Evolutionary conservation across 2,888 invertebrate species (phyloP).

Genomic region (Byasa hedistus): DNA sequence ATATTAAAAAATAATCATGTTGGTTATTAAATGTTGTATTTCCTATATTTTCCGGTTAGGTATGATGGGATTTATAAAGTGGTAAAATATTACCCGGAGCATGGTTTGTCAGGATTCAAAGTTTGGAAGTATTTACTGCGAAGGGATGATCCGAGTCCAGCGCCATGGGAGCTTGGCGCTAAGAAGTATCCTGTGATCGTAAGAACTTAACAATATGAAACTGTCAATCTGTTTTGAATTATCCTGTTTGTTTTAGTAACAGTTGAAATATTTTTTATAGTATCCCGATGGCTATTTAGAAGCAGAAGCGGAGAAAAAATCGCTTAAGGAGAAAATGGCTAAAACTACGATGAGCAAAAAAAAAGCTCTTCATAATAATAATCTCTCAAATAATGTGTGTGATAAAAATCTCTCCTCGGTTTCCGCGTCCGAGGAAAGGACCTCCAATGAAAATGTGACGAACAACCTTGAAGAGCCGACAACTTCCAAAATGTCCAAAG

Average conservation of each 20-base stretch:
- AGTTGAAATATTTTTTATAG: slow-evolving; percentile 49
- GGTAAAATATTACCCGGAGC: slow-evolving; percentile 89
- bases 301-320: slow-evolving; percentile 78
- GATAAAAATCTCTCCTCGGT: no score
- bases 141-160: slow-evolving; percentile 87
- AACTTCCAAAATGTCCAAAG: no score
- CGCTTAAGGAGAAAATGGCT: slow-evolving; percentile 45
- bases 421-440: no score
- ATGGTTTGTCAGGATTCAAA: slow-evolving; percentile 86
- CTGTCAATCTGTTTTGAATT: neutral
- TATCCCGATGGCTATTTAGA: slow-evolving; percentile 88
- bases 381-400: slow-evolving; percentile 34
- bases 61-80: slow-evolving; percentile 94
- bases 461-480: no score
- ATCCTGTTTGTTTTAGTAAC: neutral
- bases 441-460: no score
- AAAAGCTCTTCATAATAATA: slow-evolving; percentile 49
- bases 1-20: no score
- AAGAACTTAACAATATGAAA: slow-evolving; percentile 35
- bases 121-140: slow-evolving; percentile 90
- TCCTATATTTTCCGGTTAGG: slow-evolving; percentile 52
- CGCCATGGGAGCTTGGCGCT: slow-evolving; percentile 88
- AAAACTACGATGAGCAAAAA: slow-evolving; percentile 43
- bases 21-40: no score
- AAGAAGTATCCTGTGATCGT: slow-evolving; percentile 77